Conservation (phyloP, 2,113 vertebrate genomes). For the Hyperopisus bebe region DNA sequence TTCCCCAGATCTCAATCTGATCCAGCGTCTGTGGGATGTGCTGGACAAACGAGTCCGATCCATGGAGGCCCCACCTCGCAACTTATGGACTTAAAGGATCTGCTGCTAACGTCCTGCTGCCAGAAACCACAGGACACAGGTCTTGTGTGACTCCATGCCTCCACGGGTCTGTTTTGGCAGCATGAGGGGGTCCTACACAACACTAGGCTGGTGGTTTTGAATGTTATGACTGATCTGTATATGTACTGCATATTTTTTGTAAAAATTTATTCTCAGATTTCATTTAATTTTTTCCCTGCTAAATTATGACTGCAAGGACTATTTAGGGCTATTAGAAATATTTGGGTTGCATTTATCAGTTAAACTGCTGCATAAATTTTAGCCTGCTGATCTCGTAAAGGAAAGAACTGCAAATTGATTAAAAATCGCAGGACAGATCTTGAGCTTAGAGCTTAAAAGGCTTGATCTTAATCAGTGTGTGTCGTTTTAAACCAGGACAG, state of each 20-base stretch:
- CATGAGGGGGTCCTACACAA: background rate
- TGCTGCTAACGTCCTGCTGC: background rate
- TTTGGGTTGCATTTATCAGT: background rate
- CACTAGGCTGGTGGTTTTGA: background rate
- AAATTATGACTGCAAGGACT: background rate
- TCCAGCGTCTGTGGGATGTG: background rate
- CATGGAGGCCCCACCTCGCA: background rate
- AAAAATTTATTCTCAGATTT: background rate
- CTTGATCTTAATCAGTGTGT: background rate
- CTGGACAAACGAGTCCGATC: background rate
- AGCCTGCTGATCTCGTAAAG: background rate
- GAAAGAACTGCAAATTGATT: background rate
- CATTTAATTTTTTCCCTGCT: background rate
- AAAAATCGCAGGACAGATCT: background rate
- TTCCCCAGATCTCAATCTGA: background rate
- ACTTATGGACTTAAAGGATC: background rate
- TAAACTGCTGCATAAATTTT: background rate
- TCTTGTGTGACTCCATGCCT: background rate
- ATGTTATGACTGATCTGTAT: background rate
- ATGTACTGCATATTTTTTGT: background rate
- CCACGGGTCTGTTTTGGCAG: background rate
- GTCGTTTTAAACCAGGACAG: background rate
- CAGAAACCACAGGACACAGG: background rate
- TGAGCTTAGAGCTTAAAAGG: background rate
- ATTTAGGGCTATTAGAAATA: background rate